Evolutionary conservation across 2,888 invertebrate genomes (phyloP), one percentile per base, ranked within the genome.

Genomic region (Catocala fraxini): DNA sequence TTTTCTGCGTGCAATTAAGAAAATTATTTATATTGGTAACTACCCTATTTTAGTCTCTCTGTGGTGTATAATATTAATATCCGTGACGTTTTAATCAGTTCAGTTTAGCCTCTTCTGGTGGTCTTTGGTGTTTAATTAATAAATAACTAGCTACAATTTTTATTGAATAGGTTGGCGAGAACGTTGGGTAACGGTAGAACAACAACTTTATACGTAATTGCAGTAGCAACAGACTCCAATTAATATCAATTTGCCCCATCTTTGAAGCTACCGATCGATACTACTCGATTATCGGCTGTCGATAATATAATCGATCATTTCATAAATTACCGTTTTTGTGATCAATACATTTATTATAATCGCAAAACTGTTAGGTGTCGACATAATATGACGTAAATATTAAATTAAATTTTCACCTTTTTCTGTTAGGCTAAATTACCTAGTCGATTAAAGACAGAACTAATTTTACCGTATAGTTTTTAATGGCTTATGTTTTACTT

Each of bases 281-380:
- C 66, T 53, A 58, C 45, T 70, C 59, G 54, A 66, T 59, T 58
- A 70, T 72, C 35, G 56, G 34, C 58, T 51, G 5, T 41, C 51
- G 46, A 71, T 71, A 65, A 69, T 69, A 68, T 68, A 65, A 69
- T 69, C 58, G 56, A 75, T 73, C 65, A 70, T 51, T 72, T 46
- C 47, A 59, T 63, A 55, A 57, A 58, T 68, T 68, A 11, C 34
- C 35, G 52, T 67, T 73, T 65, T 67, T 73, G 45, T 63, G 42
- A 25, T 41, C 13, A 4, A 15, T 41, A 47, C 33, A 63, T 65
- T 68, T 63, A 76, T 62, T 46, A 65, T 56, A 51, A 75, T 63
- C 60, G 49, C 45, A 35, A 33, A 11, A 53, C 45, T 58, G 9
- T 0, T 7, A 39, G 1, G 35, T 39, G 35, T 33, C 43, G 49